Evolutionary conservation across 2,888 invertebrate genomes (phyloP).

Genomic region (Stenurella melanura): DNA sequence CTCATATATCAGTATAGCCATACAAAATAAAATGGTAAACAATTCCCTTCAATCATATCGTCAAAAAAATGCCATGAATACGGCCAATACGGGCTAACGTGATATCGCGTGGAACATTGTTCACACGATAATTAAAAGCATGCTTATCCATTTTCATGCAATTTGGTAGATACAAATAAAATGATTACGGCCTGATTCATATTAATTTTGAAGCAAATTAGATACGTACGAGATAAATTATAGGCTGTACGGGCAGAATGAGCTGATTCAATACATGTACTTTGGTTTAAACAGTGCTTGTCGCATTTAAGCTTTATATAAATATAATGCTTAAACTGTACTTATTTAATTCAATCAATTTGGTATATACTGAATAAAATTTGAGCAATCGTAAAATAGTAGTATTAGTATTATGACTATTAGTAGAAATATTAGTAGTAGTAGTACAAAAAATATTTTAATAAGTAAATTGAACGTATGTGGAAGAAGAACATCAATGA

Average conservation of each 20-base stretch:
- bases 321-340: no score
- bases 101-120: constrained; percentile 33
- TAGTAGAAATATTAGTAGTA: no score
- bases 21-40: constrained; percentile 15
- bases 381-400: no score
- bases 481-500: no score
- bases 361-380: no score
- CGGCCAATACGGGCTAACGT: constrained; percentile 29
- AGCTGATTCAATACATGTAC: neutral
- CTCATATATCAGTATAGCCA: neutral
- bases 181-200: constrained; percentile 33
- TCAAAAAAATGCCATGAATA: constrained; percentile 29
- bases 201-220: constrained; percentile 29
- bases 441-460: no score
- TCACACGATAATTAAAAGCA: constrained; percentile 42
- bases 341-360: no score
- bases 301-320: no score
- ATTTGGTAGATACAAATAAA: constrained; percentile 44
- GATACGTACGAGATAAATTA: constrained; percentile 20
- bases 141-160: constrained; percentile 44
- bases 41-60: constrained; percentile 31
- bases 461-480: no score
- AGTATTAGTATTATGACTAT: no score
- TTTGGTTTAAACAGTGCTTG: neutral
- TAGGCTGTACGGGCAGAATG: neutral